phyloP scores from a whole-genome alignment of 2,797 vertebrate genomes.

The Lepus townsendii region DNA sequence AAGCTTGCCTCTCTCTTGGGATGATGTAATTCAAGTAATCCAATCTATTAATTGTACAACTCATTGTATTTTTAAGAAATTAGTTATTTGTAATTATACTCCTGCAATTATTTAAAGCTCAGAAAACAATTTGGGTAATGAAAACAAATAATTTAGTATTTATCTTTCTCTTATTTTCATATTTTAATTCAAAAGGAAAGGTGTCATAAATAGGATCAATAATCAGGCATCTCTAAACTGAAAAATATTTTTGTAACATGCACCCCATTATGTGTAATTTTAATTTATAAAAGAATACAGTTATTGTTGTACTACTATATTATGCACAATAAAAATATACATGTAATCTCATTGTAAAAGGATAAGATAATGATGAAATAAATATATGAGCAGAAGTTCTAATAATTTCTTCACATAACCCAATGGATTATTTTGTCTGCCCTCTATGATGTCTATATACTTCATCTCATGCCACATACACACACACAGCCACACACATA shows the following conservation, averaged over 20 bases:
- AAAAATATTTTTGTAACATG: conserved; percentile 18
- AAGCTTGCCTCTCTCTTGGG: neutral
- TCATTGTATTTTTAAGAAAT: conserved; percentile 1
- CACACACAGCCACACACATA: too few relatives aligned
- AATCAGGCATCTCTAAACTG: neutral
- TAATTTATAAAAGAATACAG: conserved; percentile 20
- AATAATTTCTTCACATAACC: neutral
- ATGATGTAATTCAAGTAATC: neutral
- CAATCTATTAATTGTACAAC: conserved; percentile 1
- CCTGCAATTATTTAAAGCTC: neutral
- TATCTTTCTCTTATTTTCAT: conserved; percentile 57
- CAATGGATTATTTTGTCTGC: neutral
- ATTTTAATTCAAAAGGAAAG: conserved; percentile 61
- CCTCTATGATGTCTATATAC: neutral
- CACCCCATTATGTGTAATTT: neutral
- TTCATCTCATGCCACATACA: too few relatives aligned
- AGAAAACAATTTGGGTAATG: conserved; percentile 41
- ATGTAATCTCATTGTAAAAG: neutral
- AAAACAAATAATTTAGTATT: conserved; percentile 46
- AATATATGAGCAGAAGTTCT: conserved; percentile 30
- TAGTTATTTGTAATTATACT: neutral
- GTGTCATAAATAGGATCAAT: neutral
- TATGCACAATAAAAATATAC: conserved; percentile 12
- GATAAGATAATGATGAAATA: neutral
- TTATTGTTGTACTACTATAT: neutral